Evolutionary conservation across 1,140 invertebrate genomes (phyloP).

Genomic region (Nephila pilipes): DNA sequence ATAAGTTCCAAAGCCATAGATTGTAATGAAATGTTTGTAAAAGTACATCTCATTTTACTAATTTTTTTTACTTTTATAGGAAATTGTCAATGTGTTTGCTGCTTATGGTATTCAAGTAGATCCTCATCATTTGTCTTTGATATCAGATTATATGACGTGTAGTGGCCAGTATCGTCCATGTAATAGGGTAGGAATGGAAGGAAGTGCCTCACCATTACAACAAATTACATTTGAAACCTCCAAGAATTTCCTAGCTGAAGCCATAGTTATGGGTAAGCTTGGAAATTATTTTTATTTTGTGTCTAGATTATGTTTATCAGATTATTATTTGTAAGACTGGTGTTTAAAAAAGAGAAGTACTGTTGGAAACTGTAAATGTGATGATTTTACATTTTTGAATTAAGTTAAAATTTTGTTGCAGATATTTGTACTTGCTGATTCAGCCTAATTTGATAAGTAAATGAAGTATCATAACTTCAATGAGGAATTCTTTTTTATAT

Average conservation of each 20-base stretch:
- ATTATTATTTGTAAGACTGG: not conserved
- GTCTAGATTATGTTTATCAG: not conserved
- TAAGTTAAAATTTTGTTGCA: too few species aligned
- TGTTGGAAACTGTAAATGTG: too few species aligned
- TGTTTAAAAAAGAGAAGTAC: too few species aligned
- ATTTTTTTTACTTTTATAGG: constrained; percentile 81
- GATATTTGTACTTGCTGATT: too few species aligned
- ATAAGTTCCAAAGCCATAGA: too few species aligned
- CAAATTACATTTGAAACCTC: constrained; percentile 99
- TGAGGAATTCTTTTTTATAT: too few species aligned
- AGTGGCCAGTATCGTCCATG: constrained; percentile 94
- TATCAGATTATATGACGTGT: constrained; percentile 99
- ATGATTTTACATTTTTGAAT: too few species aligned
- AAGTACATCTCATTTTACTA: too few species aligned
- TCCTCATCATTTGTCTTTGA: constrained; percentile 93
- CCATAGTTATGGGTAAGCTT: constrained; percentile 84
- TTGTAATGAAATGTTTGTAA: too few species aligned
- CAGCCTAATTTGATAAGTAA: too few species aligned
- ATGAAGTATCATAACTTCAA: too few species aligned
- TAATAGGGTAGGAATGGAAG: constrained; percentile 93
- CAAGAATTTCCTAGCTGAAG: constrained; percentile 91
- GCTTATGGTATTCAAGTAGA: constrained; percentile 98
- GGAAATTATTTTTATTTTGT: not conserved
- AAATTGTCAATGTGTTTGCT: constrained; percentile 95
- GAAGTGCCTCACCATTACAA: constrained; percentile 91